Percentiles rank a stretch among this genome's conserved stretches.
Evolutionary conservation across 2,888 invertebrate species (phyloP).

Genomic region (Chrysolina americana): DNA sequence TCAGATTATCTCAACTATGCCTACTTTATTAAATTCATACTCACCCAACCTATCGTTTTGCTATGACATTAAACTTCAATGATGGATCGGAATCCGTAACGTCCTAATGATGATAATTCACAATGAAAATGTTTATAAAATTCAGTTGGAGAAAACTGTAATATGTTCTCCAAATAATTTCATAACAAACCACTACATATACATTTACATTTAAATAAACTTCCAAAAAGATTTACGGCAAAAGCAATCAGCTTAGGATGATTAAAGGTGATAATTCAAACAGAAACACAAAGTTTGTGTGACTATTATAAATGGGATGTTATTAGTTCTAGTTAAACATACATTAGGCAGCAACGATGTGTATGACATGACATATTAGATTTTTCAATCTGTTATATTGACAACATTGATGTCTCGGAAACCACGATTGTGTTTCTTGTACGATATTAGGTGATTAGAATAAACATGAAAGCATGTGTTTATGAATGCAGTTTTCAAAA

Average conservation of each 20-base stretch:
- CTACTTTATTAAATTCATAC: no score
- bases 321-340: neutral
- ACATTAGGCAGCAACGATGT: neutral
- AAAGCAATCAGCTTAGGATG: neutral
- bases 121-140: neutral
- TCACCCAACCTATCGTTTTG: no score
- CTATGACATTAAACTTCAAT: no score
- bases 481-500: no score
- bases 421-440: no score
- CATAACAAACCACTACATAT: neutral
- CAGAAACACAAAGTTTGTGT: neutral
- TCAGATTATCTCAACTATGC: no score
- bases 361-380: neutral
- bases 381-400: no score
- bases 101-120: neutral
- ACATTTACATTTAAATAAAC: neutral
- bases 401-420: no score
- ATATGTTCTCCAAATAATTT: neutral
- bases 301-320: slow-evolving; percentile 1
- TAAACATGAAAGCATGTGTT: no score
- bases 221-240: neutral
- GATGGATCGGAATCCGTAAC: no score
- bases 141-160: neutral
- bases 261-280: neutral
- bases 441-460: no score